Conservation (phyloP, 1,140 invertebrate species). For the Drosophila repleta region DNA sequence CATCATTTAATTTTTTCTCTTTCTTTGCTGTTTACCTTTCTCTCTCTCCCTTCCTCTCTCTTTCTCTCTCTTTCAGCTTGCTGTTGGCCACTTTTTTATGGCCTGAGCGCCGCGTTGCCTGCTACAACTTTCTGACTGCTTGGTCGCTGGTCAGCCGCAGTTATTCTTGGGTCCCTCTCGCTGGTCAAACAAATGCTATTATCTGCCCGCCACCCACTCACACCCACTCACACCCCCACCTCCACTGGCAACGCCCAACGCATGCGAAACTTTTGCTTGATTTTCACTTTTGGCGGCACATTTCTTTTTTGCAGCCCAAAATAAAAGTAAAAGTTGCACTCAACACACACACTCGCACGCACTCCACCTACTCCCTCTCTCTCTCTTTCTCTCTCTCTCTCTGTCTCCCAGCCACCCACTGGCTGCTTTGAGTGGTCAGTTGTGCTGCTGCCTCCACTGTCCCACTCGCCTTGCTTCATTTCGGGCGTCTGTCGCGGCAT, state of each 20-base stretch:
- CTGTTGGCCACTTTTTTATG: slow-evolving; percentile 46
- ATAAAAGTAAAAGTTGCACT: slow-evolving; percentile 73
- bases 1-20: slow-evolving; percentile 56
- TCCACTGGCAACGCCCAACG: slow-evolving; percentile 26
- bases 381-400: too few relatives aligned
- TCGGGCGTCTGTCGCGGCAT: slow-evolving; percentile 70
- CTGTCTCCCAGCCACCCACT: too few relatives aligned
- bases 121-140: slow-evolving; percentile 82
- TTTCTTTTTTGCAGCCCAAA: slow-evolving; percentile 61
- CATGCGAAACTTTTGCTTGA: slow-evolving; percentile 62
- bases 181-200: slow-evolving; percentile 77
- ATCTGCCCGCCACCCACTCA: not conserved
- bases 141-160: slow-evolving; percentile 82
- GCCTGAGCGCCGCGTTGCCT: slow-evolving; percentile 56
- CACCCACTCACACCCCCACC: not conserved
- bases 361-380: not conserved
- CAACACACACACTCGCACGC: not conserved
- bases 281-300: slow-evolving; percentile 78
- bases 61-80: not conserved
- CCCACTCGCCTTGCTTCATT: slow-evolving; percentile 26
- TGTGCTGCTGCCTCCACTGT: not conserved
- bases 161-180: slow-evolving; percentile 66
- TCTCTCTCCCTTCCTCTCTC: slow-evolving; percentile 12
- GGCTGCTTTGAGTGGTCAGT: slow-evolving; percentile 45
- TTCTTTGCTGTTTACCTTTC: slow-evolving; percentile 36